phyloP scores from a whole-genome alignment of 2,888 invertebrate species.

The Brachycybe producta region DNA sequence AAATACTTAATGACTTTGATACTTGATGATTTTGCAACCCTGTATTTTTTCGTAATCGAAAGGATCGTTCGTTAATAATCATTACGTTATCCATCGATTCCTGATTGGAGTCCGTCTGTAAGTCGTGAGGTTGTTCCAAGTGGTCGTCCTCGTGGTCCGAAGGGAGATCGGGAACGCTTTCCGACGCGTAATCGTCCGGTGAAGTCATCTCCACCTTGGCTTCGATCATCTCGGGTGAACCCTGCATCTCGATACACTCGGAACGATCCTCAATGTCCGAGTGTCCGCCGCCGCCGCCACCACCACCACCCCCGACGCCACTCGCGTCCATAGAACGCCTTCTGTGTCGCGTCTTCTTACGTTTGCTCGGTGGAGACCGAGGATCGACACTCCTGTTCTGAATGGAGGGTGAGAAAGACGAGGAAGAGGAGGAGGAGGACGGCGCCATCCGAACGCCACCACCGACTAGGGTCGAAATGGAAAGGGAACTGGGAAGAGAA shows the following conservation, averaged over 20 bases:
- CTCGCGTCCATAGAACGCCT: slow-evolving; percentile 8
- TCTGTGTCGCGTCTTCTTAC: slow-evolving; percentile 17
- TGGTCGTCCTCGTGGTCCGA: slow-evolving; percentile 16
- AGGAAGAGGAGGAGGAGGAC: slow-evolving; percentile 6
- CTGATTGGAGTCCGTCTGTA: slow-evolving; percentile 10
- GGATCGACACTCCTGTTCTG: no score
- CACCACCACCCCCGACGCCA: background rate
- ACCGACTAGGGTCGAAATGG: background rate
- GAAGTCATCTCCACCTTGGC: slow-evolving; percentile 19
- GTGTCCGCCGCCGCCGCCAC: background rate
- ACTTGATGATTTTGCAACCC: no score
- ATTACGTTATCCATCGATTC: slow-evolving; percentile 16
- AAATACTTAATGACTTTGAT: no score
- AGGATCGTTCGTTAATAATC: background rate
- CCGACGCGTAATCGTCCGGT: slow-evolving; percentile 14
- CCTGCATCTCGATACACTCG: slow-evolving; percentile 13
- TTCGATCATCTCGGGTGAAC: slow-evolving; percentile 19
- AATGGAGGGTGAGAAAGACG: slow-evolving; percentile 3
- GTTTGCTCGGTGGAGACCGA: slow-evolving; percentile 17
- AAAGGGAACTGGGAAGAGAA: background rate
- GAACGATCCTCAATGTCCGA: slow-evolving; percentile 10
- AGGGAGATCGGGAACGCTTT: slow-evolving; percentile 15
- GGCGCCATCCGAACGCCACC: no score
- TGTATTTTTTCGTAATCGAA: no score
- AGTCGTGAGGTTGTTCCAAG: slow-evolving; percentile 8